These are phyloP conservation scores for Hypena proboscidalis DNA, from an alignment of 2,888 invertebrate species.

Conservation along the genomic window DNA sequence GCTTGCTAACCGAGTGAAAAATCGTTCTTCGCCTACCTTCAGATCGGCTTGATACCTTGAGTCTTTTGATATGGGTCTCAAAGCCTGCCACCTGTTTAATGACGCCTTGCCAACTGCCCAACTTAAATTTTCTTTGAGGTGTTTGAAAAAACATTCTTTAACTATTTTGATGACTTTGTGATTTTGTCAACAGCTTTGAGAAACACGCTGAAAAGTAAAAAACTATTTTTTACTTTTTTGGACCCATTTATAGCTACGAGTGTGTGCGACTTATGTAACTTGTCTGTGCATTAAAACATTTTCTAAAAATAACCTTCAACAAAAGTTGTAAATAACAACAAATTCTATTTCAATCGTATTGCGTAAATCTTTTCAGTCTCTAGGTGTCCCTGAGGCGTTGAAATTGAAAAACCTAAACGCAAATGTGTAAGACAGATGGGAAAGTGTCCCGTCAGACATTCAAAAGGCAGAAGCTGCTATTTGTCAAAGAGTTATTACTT, in stretches of 20 bases:
- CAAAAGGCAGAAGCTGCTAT: constrained; percentile 39
- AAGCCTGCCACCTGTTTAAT: constrained; percentile 26
- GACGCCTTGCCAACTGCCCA: constrained; percentile 14
- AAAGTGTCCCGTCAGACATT: constrained; percentile 17
- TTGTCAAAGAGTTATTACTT: constrained; percentile 48
- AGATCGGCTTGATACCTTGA: constrained; percentile 23
- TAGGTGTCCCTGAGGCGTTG: constrained; percentile 3
- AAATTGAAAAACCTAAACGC: constrained; percentile 33
- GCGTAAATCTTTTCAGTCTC: constrained; percentile 26
- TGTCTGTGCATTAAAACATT: too few relatives aligned
- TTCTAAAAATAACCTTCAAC: too few relatives aligned
- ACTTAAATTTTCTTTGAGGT: constrained; percentile 21
- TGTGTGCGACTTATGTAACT: too few relatives aligned
- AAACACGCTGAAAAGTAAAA: neutral
- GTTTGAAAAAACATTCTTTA: neutral
- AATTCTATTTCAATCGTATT: constrained; percentile 7
- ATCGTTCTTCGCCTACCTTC: constrained; percentile 23
- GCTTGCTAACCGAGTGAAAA: constrained; percentile 38
- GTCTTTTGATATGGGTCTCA: constrained; percentile 21
- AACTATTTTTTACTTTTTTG: too few relatives aligned
- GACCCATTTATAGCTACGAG: too few relatives aligned
- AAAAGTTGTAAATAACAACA: too few relatives aligned
- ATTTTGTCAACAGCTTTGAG: neutral
- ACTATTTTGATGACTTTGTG: neutral
- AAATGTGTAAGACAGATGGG: constrained; percentile 35